These are phyloP conservation scores for Parnassius orleans DNA, from an alignment of 2,888 invertebrate species.

Conservation along the genomic window DNA sequence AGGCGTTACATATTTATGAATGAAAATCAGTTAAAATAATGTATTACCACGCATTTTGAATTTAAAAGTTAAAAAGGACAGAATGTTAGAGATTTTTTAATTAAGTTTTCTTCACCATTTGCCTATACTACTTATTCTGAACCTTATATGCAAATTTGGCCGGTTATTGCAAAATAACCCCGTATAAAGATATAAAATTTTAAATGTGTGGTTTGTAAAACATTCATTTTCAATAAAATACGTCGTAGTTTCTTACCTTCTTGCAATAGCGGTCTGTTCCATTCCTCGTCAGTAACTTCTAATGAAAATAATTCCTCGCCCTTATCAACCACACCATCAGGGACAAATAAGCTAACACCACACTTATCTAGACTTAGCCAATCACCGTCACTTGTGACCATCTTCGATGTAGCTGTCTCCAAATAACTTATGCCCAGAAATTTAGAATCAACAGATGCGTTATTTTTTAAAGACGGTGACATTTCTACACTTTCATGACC, in stretches of 20 bases:
- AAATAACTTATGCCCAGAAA: conserved; percentile 47
- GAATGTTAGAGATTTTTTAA: too few species aligned
- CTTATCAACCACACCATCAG: conserved; percentile 93
- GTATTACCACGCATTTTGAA: too few species aligned
- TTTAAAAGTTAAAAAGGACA: too few species aligned
- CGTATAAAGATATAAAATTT: too few species aligned
- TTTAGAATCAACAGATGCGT: conserved; percentile 67
- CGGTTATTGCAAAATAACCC: too few species aligned
- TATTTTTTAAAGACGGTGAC: conserved; percentile 70
- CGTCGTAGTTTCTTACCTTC: conserved; percentile 73
- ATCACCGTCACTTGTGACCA: conserved; percentile 81
- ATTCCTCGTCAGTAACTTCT: conserved; percentile 94
- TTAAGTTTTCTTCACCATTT: too few species aligned
- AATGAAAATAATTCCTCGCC: conserved; percentile 92
- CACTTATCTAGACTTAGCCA: conserved; percentile 86
- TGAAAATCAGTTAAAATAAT: too few species aligned
- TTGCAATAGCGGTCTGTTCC: conserved; percentile 90
- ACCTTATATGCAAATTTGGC: too few species aligned
- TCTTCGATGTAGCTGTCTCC: conserved; percentile 70
- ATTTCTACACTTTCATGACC: conserved; percentile 76
- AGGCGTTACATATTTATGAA: too few species aligned
- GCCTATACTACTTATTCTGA: too few species aligned
- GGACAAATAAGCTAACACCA: conserved; percentile 91
- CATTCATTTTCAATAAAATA: neutral
- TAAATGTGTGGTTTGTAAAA: neutral